A percentile compares a stretch with the other conserved stretches of the same genome.
Evolutionary conservation across 2,888 invertebrate genomes (phyloP).

Genomic region (Rhyacophila evoluta): DNA sequence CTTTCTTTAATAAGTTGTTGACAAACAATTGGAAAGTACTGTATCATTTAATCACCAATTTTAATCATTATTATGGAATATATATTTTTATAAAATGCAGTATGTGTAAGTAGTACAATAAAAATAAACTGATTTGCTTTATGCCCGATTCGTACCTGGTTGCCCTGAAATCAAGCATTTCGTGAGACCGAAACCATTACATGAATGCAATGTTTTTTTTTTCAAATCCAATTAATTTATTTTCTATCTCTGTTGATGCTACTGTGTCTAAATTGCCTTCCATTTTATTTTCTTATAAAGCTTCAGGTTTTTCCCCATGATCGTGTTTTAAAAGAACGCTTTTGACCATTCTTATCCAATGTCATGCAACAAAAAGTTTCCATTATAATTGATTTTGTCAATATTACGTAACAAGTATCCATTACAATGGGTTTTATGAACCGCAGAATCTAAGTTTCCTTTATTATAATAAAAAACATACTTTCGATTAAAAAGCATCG

Average conservation of each 20-base stretch:
- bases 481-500: too few relatives aligned
- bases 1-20: too few relatives aligned
- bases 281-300: slow-evolving; percentile 1
- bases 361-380: not conserved
- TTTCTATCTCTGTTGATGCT: slow-evolving; percentile 25
- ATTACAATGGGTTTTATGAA: not conserved
- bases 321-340: not conserved
- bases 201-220: not conserved
- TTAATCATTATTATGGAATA: too few relatives aligned
- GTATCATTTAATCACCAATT: too few relatives aligned
- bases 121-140: too few relatives aligned
- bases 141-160: not conserved
- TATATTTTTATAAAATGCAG: too few relatives aligned
- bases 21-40: too few relatives aligned
- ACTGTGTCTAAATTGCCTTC: slow-evolving; percentile 1
- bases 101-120: too few relatives aligned
- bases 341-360: slow-evolving; percentile 14
- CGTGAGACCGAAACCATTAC: not conserved
- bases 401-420: not conserved
- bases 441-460: not conserved
- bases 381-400: slow-evolving; percentile 4
- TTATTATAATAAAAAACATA: too few relatives aligned
- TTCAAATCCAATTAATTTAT: slow-evolving; percentile 46
- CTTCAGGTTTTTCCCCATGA: not conserved
- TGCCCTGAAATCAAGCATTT: not conserved